These are phyloP conservation scores for Solea senegalensis DNA, from an alignment of 2,113 vertebrate genomes.

Conservation along the genomic window DNA sequence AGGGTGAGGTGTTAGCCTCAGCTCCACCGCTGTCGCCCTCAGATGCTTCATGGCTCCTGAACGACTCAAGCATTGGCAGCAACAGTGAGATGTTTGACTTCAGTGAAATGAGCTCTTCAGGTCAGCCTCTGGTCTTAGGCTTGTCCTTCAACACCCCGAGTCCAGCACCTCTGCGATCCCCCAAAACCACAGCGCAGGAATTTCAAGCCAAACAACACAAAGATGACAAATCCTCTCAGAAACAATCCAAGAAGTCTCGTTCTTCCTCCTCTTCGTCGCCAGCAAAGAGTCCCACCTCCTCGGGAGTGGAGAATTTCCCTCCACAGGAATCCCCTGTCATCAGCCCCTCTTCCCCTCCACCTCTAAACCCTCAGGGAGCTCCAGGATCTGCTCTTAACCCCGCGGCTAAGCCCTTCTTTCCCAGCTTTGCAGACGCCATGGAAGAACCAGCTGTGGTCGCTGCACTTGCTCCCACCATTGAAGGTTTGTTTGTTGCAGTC, in stretches of 20 bases:
- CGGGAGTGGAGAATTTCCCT: slow-evolving; percentile 45
- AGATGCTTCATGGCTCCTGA: slow-evolving; percentile 74
- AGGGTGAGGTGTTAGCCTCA: slow-evolving; percentile 63
- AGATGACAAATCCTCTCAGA: slow-evolving; percentile 50
- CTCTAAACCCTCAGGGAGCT: not conserved
- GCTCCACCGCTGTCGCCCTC: slow-evolving; percentile 74
- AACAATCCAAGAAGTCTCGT: slow-evolving; percentile 62
- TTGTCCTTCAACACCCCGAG: slow-evolving; percentile 64
- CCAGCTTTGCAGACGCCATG: slow-evolving; percentile 74
- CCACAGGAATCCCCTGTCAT: slow-evolving; percentile 41
- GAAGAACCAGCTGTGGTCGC: slow-evolving; percentile 57
- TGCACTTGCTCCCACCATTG: slow-evolving; percentile 47
- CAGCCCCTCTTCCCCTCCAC: slow-evolving; percentile 52
- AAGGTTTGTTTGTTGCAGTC: slow-evolving; percentile 85
- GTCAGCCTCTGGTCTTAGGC: slow-evolving; percentile 37
- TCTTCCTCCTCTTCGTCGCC: slow-evolving; percentile 69
- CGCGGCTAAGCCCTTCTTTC: slow-evolving; percentile 82
- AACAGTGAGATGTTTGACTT: slow-evolving; percentile 62
- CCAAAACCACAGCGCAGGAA: slow-evolving; percentile 73
- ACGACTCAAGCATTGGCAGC: slow-evolving; percentile 60
- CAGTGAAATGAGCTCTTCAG: slow-evolving; percentile 21
- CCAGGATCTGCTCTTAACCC: slow-evolving; percentile 78
- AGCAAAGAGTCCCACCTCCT: slow-evolving; percentile 70
- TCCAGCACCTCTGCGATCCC: slow-evolving; percentile 73
- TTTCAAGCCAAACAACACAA: slow-evolving; percentile 56